Evolutionary conservation across 2,113 vertebrate genomes (phyloP).

Genomic region (Neodon shergylaensis): DNA sequence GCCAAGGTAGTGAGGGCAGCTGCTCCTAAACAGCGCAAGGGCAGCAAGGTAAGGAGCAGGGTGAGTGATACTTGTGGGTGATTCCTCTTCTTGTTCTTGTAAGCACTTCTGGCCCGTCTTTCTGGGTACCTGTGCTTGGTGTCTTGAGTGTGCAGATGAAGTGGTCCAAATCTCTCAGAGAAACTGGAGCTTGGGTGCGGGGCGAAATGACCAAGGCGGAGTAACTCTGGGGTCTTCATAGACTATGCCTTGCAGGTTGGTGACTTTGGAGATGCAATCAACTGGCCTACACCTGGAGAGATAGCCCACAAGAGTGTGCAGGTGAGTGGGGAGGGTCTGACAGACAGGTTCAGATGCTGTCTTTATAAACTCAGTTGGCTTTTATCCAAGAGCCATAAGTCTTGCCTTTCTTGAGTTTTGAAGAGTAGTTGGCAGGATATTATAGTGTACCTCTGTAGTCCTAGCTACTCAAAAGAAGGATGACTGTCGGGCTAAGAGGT

Average conservation of each 20-base stretch:
- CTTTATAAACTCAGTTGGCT: background rate
- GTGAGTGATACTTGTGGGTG: background rate
- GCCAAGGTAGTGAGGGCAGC: constrained; percentile 97
- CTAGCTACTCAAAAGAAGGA: background rate
- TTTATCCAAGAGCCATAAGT: background rate
- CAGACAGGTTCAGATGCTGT: background rate
- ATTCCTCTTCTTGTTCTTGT: background rate
- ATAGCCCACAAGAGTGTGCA: constrained; percentile 96
- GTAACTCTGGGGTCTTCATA: background rate
- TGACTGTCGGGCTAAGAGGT: background rate
- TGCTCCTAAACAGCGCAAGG: constrained; percentile 91
- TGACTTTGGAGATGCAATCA: constrained; percentile 97
- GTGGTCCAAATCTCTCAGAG: background rate
- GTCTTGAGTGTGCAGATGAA: background rate
- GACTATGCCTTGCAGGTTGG: constrained; percentile 89
- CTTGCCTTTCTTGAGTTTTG: constrained; percentile 13
- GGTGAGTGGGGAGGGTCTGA: constrained; percentile 85
- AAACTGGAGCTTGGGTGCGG: background rate
- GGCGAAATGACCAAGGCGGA: background rate
- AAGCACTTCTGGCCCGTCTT: background rate
- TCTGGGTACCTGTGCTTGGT: background rate
- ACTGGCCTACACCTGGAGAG: constrained; percentile 98
- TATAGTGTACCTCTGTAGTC: background rate
- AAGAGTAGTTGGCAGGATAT: background rate
- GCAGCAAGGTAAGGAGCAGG: constrained; percentile 93